Evolutionary conservation across 2,888 invertebrate genomes (phyloP).

Genomic region (Agapostemon virescens): DNA sequence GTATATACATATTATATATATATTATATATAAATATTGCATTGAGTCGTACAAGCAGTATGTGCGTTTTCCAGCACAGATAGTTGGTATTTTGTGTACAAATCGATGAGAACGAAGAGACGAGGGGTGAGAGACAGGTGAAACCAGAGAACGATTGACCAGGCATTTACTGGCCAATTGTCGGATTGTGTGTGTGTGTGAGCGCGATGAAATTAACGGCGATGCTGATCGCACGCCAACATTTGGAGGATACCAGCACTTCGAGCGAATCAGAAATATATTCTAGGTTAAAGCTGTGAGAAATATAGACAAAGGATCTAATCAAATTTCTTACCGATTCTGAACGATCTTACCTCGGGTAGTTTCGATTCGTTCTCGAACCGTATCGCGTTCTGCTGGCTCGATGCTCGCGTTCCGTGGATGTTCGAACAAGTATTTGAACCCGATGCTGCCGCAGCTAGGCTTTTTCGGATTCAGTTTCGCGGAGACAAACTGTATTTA

Average conservation of each 20-base stretch:
- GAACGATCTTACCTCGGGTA: slow-evolving; percentile 17
- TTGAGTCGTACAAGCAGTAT: slow-evolving; percentile 71
- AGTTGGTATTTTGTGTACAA: slow-evolving; percentile 80
- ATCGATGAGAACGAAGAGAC: slow-evolving; percentile 42
- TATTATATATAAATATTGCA: slow-evolving; percentile 62
- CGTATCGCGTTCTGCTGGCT: not conserved
- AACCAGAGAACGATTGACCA: slow-evolving; percentile 23
- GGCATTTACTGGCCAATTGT: not conserved
- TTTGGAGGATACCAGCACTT: slow-evolving; percentile 11
- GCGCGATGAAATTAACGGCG: slow-evolving; percentile 24
- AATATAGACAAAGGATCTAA: slow-evolving; percentile 3
- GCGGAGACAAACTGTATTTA: not conserved
- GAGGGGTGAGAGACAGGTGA: not conserved
- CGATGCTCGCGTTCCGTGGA: slow-evolving; percentile 34
- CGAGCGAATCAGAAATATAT: slow-evolving; percentile 48
- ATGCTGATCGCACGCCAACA: not conserved
- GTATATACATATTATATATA: slow-evolving; percentile 62
- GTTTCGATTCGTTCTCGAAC: slow-evolving; percentile 42
- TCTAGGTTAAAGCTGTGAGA: slow-evolving; percentile 1
- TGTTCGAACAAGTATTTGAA: not conserved
- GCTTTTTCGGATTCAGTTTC: not conserved
- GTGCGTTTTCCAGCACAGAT: slow-evolving; percentile 77
- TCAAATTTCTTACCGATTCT: slow-evolving; percentile 30
- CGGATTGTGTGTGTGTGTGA: slow-evolving; percentile 20
- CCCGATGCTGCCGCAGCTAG: not conserved